Conservation (phyloP, 2,113 vertebrate genomes). For the Calcarius ornatus region DNA sequence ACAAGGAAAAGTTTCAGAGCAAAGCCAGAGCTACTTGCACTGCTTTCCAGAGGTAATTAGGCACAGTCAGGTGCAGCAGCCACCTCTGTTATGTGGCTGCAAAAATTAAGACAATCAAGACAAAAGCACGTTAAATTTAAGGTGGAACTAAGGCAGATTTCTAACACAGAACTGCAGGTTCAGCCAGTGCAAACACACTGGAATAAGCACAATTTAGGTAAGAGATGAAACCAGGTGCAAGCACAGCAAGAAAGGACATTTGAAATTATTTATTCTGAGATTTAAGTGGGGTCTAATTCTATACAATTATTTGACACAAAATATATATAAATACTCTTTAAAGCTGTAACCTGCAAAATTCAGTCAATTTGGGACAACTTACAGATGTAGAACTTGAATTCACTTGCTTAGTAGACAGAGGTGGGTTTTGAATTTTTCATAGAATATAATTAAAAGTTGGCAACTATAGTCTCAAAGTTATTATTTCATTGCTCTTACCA, state of each 20-base stretch:
- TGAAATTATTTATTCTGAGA: neutral
- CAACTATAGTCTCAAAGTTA: neutral
- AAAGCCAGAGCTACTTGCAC: slow-evolving; percentile 17
- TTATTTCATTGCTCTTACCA: neutral
- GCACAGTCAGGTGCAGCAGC: slow-evolving; percentile 63
- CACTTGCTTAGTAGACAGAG: neutral
- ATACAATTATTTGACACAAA: neutral
- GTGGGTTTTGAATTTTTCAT: neutral
- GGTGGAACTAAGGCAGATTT: slow-evolving; percentile 32
- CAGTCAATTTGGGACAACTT: neutral
- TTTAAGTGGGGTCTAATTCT: neutral
- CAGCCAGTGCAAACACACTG: neutral
- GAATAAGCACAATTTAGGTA: neutral
- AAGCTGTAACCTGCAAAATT: neutral
- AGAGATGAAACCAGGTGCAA: neutral
- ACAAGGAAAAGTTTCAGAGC: slow-evolving; percentile 63
- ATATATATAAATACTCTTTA: neutral
- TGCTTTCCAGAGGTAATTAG: slow-evolving; percentile 58
- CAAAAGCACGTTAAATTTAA: slow-evolving; percentile 57
- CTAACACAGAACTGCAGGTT: neutral
- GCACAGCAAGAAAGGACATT: neutral
- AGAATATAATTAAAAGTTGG: neutral
- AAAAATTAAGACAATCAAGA: slow-evolving; percentile 54
- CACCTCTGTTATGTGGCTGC: neutral
- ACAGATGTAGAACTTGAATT: neutral